Evolutionary conservation across 37 sponge, comb jelly and placozoan genomes (phyloP).

Genomic region (Beroe forskalii): DNA sequence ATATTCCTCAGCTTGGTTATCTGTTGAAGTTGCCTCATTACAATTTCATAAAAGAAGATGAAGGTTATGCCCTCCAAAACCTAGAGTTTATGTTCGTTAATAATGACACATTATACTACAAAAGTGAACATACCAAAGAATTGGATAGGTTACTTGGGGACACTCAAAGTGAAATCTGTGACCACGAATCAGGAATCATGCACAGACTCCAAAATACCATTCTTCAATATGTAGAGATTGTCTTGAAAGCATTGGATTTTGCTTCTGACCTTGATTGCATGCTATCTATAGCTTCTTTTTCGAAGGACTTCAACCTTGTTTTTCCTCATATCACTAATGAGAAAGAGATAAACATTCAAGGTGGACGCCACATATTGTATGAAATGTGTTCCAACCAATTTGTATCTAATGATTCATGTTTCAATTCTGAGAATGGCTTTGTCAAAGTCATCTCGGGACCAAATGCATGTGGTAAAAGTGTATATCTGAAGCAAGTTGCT

Average conservation of each 20-base stretch:
- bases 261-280: constrained; percentile 94
- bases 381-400: constrained; percentile 91
- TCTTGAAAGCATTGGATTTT: constrained; percentile 78
- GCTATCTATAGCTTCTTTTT: constrained; percentile 79
- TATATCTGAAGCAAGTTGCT: constrained; percentile 95
- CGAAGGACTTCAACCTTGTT: constrained; percentile 81
- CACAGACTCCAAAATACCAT: constrained; percentile 89
- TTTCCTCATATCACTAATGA: constrained; percentile 78
- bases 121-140: constrained; percentile 82
- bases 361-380: constrained; percentile 92
- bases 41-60: constrained; percentile 64
- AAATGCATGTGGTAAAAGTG: constrained; percentile 99
- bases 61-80: constrained; percentile 68
- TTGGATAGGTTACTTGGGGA: constrained; percentile 87
- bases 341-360: constrained; percentile 76
- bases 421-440: constrained; percentile 71
- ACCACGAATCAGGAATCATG: constrained; percentile 89
- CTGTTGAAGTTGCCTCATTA: constrained; percentile 74
- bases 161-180: constrained; percentile 88
- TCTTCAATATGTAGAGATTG: constrained; percentile 71
- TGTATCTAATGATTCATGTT: constrained; percentile 84
- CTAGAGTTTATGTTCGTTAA: constrained; percentile 80
- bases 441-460: constrained; percentile 96
- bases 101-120: constrained; percentile 80
- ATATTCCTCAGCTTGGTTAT: constrained; percentile 93